A percentile compares a stretch with the other conserved stretches of the same genome.
Evolutionary conservation across 2,113 vertebrate genomes (phyloP).

Genomic region (Danio rerio): DNA sequence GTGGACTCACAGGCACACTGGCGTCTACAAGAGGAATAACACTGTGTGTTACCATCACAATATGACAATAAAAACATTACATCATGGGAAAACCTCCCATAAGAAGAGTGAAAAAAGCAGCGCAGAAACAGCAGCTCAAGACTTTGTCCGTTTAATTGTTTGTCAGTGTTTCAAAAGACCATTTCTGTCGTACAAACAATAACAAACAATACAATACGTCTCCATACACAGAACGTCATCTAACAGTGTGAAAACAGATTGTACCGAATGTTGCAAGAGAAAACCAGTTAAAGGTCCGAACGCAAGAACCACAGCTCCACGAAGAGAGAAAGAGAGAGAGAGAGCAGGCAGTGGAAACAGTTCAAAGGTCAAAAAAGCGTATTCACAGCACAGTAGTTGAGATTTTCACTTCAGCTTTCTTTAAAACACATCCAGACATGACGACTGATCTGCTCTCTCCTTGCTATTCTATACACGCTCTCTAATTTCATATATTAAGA

Average conservation of each 20-base stretch:
- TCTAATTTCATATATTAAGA: background rate
- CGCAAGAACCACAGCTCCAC: background rate
- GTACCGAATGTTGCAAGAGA: constrained; percentile 61
- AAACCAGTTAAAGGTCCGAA: constrained; percentile 61
- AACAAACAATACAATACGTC: constrained; percentile 45
- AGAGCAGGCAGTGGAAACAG: constrained; percentile 39
- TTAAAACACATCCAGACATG: constrained; percentile 14
- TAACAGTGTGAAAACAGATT: constrained; percentile 58
- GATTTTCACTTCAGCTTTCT: constrained; percentile 8
- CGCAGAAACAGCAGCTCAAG: constrained; percentile 68
- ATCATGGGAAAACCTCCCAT: constrained; percentile 12
- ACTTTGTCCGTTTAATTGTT: constrained; percentile 77
- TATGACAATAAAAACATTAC: too few species aligned
- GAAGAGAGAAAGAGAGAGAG: constrained; percentile 19
- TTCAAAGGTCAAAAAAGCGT: constrained; percentile 26
- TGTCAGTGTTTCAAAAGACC: constrained; percentile 79
- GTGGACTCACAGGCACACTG: constrained; percentile 63
- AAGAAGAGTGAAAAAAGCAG: constrained; percentile 48
- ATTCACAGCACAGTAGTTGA: constrained; percentile 52
- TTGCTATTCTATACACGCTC: background rate
- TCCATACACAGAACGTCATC: constrained; percentile 59
- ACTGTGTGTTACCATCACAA: constrained; percentile 47
- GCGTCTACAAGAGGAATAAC: constrained; percentile 73
- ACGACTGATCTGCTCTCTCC: constrained; percentile 6
- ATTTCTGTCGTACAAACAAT: constrained; percentile 68